A percentile compares a stretch with the other conserved stretches of the same genome.
Conservation (phyloP, 1,140 invertebrate genomes). For the Caenorhabditis remanei region DNA sequence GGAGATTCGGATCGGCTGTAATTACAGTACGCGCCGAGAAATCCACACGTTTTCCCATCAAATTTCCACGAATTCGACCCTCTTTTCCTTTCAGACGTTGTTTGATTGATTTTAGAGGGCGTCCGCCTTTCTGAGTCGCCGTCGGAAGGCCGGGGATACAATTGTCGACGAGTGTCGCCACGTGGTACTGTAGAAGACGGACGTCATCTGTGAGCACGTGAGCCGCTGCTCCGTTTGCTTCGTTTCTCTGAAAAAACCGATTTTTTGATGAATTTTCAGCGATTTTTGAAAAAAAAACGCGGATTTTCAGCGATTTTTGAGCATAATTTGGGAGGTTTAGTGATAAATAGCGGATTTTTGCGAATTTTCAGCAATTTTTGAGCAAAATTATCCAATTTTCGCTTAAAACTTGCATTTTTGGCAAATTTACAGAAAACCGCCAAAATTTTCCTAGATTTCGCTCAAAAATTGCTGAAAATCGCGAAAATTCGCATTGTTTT, state of each 20-base stretch:
- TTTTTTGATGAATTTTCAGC: too few relatives aligned
- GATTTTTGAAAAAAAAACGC: too few relatives aligned
- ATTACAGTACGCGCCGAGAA: conserved; percentile 99
- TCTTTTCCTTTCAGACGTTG: conserved; percentile 87
- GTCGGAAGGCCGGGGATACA: conserved; percentile 96
- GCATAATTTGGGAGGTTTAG: too few relatives aligned
- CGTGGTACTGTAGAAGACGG: conserved; percentile 98
- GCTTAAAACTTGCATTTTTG: too few relatives aligned
- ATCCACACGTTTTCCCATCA: conserved; percentile 99
- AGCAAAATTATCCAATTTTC: too few relatives aligned
- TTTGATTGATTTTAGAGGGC: conserved; percentile 97
- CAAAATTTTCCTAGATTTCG: too few relatives aligned
- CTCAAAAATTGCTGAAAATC: too few relatives aligned
- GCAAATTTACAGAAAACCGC: too few relatives aligned
- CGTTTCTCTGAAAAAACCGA: conserved; percentile 83
- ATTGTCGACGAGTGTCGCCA: conserved; percentile 96
- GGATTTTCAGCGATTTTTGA: too few relatives aligned
- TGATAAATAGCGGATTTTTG: too few relatives aligned
- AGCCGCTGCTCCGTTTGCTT: conserved; percentile 93
- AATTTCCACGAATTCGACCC: conserved; percentile 96
- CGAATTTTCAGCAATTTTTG: too few relatives aligned
- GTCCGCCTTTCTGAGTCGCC: conserved; percentile 98
- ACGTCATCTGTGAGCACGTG: conserved; percentile 97
- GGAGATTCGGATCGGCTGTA: conserved; percentile 97
- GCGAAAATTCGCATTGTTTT: too few relatives aligned